Base-by-base conservation (phyloP, 2,113 vertebrate species). In the Petaurus breviceps region DNA sequence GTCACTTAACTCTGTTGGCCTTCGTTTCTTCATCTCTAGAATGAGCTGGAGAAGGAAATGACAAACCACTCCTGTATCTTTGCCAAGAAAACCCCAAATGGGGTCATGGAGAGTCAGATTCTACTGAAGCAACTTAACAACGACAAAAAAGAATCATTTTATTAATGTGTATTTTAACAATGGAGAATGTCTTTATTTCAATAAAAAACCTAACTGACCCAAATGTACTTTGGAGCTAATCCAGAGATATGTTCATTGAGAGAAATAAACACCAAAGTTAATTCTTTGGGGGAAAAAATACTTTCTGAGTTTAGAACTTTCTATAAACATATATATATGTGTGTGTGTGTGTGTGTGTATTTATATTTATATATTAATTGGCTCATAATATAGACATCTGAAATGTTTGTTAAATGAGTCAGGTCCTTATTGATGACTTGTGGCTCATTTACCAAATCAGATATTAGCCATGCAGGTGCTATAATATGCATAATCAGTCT, bases 361-460 rank as follows among this genome's bases (percentile, higher is more conserved):
- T n/a, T n/a, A n/a, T n/a, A n/a, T n/a, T n/a, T n/a, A n/a, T n/a
- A 97, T 97, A 98, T 97, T 97, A 97, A 98, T 98, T 96, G 90
- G 94, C 94, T 97, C 96, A 91, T 51, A 92, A 95, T 94, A 94
- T 97, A 68, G 96, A 97, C 96, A 97, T 96, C 91, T 90, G 96
- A 96, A 97, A 92, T 97, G 96, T 95, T 55, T 96, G 95, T 95
- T 97, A 97, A 98, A 98, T 98, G 98, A 98, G 94, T 98, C 97
- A 97, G 92, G 96, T 91, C 94, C 96, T 97, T 96, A 97, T 97
- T 96, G 97, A 96, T 96, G 97, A 96, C 97, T 96, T 97, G 96
- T 95, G 97, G 97, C 96, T 98, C 98, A 97, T 98, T 97, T 96
- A 96, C 96, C 94, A 89, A 95, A 97, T 97, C 94, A 91, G 93